Percentiles rank a stretch among this genome's conserved stretches.
Conservation (phyloP, 2,113 vertebrate species). For the Empidonax alnorum region DNA sequence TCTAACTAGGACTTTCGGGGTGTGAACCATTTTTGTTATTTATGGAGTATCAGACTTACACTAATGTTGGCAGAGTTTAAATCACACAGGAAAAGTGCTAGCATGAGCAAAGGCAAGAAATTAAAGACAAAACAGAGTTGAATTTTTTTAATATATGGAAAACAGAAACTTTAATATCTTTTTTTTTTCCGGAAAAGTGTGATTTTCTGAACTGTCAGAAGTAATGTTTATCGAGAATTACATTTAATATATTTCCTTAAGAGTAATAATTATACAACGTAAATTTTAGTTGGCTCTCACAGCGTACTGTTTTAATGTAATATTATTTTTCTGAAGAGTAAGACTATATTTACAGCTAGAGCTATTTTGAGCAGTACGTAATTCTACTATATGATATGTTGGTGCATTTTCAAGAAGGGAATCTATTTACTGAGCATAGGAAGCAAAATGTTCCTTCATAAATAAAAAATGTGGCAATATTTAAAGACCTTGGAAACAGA, state of each 20-base stretch:
- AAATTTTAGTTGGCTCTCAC: not conserved
- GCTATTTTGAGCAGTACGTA: not conserved
- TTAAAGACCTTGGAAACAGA: not conserved
- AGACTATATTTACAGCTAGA: not conserved
- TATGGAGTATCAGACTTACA: not conserved
- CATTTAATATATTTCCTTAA: not conserved
- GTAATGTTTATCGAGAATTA: not conserved
- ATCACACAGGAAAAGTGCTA: not conserved
- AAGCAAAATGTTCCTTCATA: not conserved
- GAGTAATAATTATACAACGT: not conserved
- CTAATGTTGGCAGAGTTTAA: not conserved
- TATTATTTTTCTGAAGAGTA: not conserved
- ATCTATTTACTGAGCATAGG: not conserved
- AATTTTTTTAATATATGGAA: not conserved
- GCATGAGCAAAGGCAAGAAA: not conserved
- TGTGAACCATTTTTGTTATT: slow-evolving; percentile 12
- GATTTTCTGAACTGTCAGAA: not conserved
- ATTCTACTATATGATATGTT: not conserved
- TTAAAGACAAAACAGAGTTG: not conserved
- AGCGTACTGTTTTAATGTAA: not conserved
- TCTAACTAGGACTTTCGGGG: not conserved
- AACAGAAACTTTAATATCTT: not conserved
- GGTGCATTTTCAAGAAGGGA: not conserved
- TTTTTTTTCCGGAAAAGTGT: not conserved
- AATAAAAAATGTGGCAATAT: not conserved